Conservation (phyloP, 2,113 vertebrate species). For the Notechis scutatus region DNA sequence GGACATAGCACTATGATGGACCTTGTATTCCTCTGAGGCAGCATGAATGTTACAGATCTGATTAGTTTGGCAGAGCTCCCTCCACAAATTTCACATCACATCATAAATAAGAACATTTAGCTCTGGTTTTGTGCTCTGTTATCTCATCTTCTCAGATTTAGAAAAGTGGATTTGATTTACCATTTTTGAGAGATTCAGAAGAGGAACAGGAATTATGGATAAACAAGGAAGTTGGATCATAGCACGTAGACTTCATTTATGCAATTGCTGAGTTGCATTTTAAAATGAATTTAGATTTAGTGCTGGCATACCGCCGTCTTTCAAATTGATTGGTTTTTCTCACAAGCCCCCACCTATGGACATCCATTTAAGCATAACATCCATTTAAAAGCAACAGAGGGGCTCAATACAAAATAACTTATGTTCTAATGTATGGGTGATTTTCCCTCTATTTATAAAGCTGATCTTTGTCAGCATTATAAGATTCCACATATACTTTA, state of each 20-base stretch:
- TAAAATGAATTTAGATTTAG: constrained; percentile 49
- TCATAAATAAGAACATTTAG: background rate
- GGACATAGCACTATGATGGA: background rate
- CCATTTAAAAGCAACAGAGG: background rate
- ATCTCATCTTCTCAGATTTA: background rate
- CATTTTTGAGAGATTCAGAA: background rate
- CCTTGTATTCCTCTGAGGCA: background rate
- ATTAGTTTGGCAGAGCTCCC: background rate
- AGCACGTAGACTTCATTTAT: constrained; percentile 13
- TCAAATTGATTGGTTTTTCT: constrained; percentile 57
- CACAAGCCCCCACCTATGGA: constrained; percentile 53
- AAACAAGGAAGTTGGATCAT: background rate
- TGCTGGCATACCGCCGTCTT: constrained; percentile 53
- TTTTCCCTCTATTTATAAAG: background rate
- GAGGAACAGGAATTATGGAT: background rate
- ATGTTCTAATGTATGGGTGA: background rate
- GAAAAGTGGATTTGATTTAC: background rate
- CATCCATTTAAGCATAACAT: constrained; percentile 39
- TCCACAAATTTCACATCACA: background rate
- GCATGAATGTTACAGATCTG: background rate
- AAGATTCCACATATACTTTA: background rate
- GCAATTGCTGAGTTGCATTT: constrained; percentile 54
- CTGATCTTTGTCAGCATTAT: background rate
- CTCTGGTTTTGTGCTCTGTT: background rate
- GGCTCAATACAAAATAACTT: background rate